Percentiles rank a stretch among this genome's conserved stretches.
phyloP scores from a whole-genome alignment of 2,888 invertebrate species.

The Emesis furor region DNA sequence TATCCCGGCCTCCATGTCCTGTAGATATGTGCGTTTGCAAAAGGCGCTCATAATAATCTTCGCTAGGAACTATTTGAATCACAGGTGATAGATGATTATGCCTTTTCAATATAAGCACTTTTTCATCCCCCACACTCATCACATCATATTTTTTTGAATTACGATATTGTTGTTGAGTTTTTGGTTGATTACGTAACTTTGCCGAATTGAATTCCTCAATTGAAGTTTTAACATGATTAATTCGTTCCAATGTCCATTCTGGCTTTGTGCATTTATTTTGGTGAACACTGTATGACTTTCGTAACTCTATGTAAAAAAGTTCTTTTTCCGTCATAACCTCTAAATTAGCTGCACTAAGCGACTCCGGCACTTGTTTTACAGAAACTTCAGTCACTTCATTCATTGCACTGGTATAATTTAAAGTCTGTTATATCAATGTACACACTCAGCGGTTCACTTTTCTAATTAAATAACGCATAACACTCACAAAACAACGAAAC shows the following conservation, averaged over 20 bases:
- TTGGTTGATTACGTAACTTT: neutral
- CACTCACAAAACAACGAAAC: too few species aligned
- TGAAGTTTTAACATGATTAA: neutral
- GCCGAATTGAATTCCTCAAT: too few species aligned
- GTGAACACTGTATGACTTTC: too few species aligned
- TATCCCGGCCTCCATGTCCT: conserved; percentile 53
- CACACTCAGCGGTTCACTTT: too few species aligned
- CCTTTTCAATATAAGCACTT: conserved; percentile 41
- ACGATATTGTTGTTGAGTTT: conserved; percentile 21
- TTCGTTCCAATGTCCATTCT: conserved; percentile 20
- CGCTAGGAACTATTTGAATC: conserved; percentile 30
- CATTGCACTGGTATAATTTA: too few species aligned
- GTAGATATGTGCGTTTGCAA: conserved; percentile 42
- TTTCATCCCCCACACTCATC: conserved; percentile 41
- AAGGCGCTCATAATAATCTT: conserved; percentile 41
- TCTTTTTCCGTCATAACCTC: too few species aligned
- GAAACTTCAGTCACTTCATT: too few species aligned
- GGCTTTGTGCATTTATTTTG: conserved; percentile 12
- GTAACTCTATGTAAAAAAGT: too few species aligned
- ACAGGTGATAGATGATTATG: conserved; percentile 22
- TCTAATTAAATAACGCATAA: too few species aligned
- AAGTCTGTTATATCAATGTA: too few species aligned
- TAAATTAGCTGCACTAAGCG: too few species aligned
- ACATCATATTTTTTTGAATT: conserved; percentile 36
- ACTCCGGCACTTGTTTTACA: too few species aligned